phyloP scores from a whole-genome alignment of 2,888 invertebrate genomes.

The Bembecia ichneumoniformis region DNA sequence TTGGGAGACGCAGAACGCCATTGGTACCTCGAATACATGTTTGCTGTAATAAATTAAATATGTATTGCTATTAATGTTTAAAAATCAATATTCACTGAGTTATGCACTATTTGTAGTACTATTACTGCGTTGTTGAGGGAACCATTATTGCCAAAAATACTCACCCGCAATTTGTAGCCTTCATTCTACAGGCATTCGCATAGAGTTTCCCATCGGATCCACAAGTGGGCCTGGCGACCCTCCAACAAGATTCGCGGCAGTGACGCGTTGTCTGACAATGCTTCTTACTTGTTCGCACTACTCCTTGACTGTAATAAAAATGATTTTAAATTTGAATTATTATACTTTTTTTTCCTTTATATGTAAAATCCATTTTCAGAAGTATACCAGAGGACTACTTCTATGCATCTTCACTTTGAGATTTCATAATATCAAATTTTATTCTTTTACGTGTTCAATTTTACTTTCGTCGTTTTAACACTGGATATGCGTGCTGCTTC shows the following conservation, averaged over 20 bases:
- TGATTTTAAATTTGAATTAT: too few relatives aligned
- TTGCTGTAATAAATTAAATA: conserved; percentile 69
- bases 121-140: too few relatives aligned
- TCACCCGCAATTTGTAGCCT: conserved; percentile 92
- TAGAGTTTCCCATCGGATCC: conserved; percentile 92
- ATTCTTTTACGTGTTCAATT: too few relatives aligned
- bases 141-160: conserved; percentile 15
- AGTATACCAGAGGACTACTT: too few relatives aligned
- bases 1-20: conserved; percentile 87
- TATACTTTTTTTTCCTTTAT: too few relatives aligned
- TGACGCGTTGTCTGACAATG: conserved; percentile 93
- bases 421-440: too few relatives aligned
- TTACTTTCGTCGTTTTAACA: too few relatives aligned
- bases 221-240: conserved; percentile 89
- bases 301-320: conserved; percentile 78
- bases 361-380: too few relatives aligned
- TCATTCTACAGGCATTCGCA: conserved; percentile 92
- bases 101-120: too few relatives aligned
- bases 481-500: too few relatives aligned
- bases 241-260: conserved; percentile 92
- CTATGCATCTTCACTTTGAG: too few relatives aligned
- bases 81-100: not conserved
- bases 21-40: conserved; percentile 92
- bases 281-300: conserved; percentile 89
- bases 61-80: not conserved